These are phyloP conservation scores for Hydropsyche tenuis DNA, from an alignment of 1,140 invertebrate species.

Conservation along the genomic window DNA sequence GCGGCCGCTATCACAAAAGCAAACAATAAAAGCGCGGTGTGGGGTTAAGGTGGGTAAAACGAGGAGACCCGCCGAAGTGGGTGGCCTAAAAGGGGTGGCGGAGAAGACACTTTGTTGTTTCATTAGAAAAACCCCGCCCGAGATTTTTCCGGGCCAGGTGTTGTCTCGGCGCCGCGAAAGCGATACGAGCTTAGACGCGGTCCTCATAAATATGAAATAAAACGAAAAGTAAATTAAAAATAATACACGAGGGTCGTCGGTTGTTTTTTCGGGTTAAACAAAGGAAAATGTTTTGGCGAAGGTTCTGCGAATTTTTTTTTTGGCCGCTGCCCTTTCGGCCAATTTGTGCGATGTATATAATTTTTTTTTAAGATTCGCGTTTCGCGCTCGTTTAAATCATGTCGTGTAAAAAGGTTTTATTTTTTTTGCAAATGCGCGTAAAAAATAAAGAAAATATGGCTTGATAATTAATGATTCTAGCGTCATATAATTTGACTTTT, in stretches of 20 bases:
- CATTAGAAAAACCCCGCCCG: constrained; percentile 38
- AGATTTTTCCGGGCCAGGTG: constrained; percentile 45
- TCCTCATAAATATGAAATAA: constrained; percentile 13
- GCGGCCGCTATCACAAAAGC: constrained; percentile 18
- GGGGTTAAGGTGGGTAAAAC: background rate
- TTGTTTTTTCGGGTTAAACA: no score
- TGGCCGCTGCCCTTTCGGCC: background rate
- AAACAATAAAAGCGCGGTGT: constrained; percentile 23
- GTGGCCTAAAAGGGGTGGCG: background rate
- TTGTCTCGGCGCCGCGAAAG: constrained; percentile 25
- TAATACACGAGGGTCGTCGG: background rate
- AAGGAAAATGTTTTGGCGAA: no score
- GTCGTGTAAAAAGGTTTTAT: no score
- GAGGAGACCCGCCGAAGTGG: background rate
- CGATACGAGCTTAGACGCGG: constrained; percentile 24
- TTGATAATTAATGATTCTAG: no score
- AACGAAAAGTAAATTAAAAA: constrained; percentile 22
- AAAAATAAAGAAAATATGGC: no score
- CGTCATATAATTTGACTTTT: no score
- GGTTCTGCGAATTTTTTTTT: no score
- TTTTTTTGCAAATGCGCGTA: no score
- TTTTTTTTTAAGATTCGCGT: no score
- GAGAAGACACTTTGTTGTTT: constrained; percentile 45
- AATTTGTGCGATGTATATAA: no score
- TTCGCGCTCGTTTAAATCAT: no score